These are phyloP conservation scores for Blomia tropicalis DNA, from an alignment of 2,888 invertebrate genomes.

Conservation along the genomic window DNA sequence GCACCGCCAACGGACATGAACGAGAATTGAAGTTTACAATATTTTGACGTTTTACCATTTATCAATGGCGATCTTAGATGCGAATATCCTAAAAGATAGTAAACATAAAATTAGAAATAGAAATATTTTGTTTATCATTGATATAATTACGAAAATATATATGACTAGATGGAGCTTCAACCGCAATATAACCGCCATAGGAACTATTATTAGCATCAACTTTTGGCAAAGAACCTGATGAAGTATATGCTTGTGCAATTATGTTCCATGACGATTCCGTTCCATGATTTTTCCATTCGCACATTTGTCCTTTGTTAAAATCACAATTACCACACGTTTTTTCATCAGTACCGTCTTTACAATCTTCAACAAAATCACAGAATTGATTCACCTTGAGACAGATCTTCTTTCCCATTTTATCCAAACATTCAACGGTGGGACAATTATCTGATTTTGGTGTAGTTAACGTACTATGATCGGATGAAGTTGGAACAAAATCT, in stretches of 20 bases:
- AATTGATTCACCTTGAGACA: slow-evolving; percentile 26
- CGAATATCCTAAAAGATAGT: background rate
- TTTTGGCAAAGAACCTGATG: background rate
- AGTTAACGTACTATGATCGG: background rate
- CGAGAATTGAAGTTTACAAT: background rate
- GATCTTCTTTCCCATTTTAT: background rate
- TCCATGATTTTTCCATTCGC: slow-evolving; percentile 11
- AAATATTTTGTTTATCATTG: background rate
- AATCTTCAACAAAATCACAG: slow-evolving; percentile 37
- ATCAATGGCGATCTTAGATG: background rate
- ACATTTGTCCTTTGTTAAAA: slow-evolving; percentile 6
- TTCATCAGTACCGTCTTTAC: slow-evolving; percentile 37
- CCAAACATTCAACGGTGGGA: background rate
- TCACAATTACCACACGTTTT: slow-evolving; percentile 32
- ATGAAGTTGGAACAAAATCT: background rate
- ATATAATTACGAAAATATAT: background rate
- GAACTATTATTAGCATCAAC: background rate
- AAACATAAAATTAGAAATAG: background rate
- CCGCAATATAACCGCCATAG: background rate
- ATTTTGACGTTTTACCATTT: background rate
- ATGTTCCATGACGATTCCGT: background rate
- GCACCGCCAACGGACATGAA: background rate
- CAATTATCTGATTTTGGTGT: background rate
- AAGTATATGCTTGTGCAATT: background rate
- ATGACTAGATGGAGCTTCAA: too few relatives aligned